These are phyloP conservation scores for Nautilus pompilius DNA, from an alignment of 1,140 invertebrate genomes.

Conservation along the genomic window DNA sequence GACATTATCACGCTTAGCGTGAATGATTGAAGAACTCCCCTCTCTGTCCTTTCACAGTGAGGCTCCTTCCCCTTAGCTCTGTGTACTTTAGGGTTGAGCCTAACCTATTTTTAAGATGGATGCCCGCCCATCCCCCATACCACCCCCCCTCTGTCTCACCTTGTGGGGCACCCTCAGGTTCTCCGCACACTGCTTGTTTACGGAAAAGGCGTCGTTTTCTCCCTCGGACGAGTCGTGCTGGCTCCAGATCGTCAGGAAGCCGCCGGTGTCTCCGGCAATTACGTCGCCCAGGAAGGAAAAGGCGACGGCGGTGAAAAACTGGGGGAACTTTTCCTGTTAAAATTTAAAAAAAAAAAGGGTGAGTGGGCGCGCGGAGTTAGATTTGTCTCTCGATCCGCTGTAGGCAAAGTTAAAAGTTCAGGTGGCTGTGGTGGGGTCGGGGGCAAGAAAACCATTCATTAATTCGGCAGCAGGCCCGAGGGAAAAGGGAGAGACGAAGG, in stretches of 20 bases:
- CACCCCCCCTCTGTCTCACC: conserved; percentile 31
- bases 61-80: too few species aligned
- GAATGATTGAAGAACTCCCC: too few species aligned
- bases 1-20: too few species aligned
- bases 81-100: too few species aligned
- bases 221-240: conserved; percentile 70
- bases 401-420: too few species aligned
- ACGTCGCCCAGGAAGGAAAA: conserved; percentile 44
- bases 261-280: conserved; percentile 48
- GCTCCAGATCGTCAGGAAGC: conserved; percentile 52
- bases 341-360: conserved; percentile 4
- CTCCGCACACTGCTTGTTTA: conserved; percentile 19
- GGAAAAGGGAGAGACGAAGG: conserved; percentile 2
- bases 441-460: too few species aligned
- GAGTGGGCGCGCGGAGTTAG: not conserved
- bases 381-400: too few species aligned
- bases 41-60: too few species aligned
- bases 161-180: conserved; percentile 43
- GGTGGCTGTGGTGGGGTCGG: too few species aligned
- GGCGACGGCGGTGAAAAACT: conserved; percentile 37
- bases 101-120: too few species aligned
- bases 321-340: conserved; percentile 33
- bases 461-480: too few species aligned
- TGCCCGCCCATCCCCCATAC: too few species aligned
- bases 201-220: conserved; percentile 21